Percentiles rank a stretch among this genome's conserved stretches.
Evolutionary conservation across 2,888 invertebrate species (phyloP).

Genomic region (Vanessa cardui): DNA sequence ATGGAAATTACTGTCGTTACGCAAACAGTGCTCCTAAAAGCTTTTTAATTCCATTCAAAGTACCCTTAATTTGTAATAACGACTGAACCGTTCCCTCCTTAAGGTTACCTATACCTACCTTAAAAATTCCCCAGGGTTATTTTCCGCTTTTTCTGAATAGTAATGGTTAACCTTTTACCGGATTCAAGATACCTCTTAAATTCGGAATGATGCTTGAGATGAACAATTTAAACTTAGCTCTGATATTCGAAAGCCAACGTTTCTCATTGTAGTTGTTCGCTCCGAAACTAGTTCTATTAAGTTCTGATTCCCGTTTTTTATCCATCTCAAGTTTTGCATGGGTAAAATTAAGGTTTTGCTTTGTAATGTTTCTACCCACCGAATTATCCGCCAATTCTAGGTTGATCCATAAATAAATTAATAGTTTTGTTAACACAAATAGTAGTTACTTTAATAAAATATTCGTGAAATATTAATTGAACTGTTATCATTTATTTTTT

Average conservation of each 20-base stretch:
- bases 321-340: no score
- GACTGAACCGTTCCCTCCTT: constrained; percentile 28
- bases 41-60: constrained; percentile 32
- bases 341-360: no score
- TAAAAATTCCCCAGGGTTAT: constrained; percentile 29
- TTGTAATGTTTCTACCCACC: no score
- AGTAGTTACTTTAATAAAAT: no score
- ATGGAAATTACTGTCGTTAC: constrained; percentile 26
- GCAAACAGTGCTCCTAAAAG: constrained; percentile 27
- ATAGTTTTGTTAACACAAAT: no score
- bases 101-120: constrained; percentile 2
- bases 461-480: no score
- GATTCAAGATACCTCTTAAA: constrained; percentile 23
- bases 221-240: neutral
- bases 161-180: constrained; percentile 25
- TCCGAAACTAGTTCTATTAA: no score
- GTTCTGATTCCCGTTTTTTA: no score
- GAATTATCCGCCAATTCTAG: no score
- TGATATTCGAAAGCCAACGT: neutral
- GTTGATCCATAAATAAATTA: no score
- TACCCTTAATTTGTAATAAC: constrained; percentile 39
- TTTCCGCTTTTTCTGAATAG: constrained; percentile 28
- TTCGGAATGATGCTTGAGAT: constrained; percentile 2
- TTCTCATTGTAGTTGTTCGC: no score
- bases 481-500: no score